A percentile compares a stretch with the other conserved stretches of the same genome.
These are phyloP conservation scores for Coracopsis vasa DNA, from an alignment of 2,113 vertebrate species.

Conservation along the genomic window DNA sequence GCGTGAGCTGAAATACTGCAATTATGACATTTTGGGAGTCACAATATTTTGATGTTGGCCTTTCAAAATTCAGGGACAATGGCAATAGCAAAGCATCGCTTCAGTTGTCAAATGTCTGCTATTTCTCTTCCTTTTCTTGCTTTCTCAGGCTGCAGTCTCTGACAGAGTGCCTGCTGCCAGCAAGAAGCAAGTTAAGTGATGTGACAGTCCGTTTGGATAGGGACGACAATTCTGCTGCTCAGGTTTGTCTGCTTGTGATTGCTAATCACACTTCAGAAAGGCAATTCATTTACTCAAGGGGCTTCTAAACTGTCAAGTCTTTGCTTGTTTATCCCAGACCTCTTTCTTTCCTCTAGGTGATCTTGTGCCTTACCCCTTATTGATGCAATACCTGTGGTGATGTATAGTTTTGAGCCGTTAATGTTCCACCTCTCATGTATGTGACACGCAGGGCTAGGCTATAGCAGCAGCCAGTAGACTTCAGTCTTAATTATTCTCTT, in stretches of 20 bases:
- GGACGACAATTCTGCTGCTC: not conserved
- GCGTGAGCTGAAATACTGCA: constrained; percentile 27
- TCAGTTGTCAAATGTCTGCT: constrained; percentile 2
- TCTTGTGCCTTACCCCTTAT: not conserved
- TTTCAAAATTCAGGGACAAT: constrained; percentile 55
- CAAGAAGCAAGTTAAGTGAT: not conserved
- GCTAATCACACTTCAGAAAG: constrained; percentile 10
- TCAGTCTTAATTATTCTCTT: not conserved
- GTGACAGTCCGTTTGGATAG: constrained; percentile 10
- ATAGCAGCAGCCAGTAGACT: not conserved
- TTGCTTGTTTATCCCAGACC: not conserved
- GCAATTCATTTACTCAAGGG: not conserved
- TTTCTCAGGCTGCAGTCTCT: not conserved
- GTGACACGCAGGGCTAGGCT: not conserved
- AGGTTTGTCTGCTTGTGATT: not conserved
- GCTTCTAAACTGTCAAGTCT: not conserved
- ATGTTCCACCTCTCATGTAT: not conserved
- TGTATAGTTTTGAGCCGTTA: not conserved
- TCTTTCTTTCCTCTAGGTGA: not conserved
- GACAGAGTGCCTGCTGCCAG: constrained; percentile 34
- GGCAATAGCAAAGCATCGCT: not conserved
- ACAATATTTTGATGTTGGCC: constrained; percentile 73
- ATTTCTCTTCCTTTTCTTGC: not conserved
- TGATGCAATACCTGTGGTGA: not conserved
- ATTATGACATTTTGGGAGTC: constrained; percentile 69